phyloP scores from a whole-genome alignment of 2,888 invertebrate genomes.

The Rhingia rostrata region DNA sequence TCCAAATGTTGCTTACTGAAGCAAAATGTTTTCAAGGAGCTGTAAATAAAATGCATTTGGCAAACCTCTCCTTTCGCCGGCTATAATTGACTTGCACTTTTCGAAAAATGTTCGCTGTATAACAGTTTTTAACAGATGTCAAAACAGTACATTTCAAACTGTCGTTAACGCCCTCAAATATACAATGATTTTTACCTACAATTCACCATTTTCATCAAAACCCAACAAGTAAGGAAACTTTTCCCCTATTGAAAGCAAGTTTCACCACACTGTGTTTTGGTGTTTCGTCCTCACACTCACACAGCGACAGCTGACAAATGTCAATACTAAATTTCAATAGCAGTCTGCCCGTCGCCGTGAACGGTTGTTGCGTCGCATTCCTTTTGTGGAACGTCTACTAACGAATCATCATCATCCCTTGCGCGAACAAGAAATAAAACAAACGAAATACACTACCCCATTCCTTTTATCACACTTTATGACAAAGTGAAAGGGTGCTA shows the following conservation, averaged over 20 bases:
- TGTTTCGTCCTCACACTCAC: conserved; percentile 37
- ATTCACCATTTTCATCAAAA: conserved; percentile 32
- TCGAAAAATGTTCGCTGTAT: background rate
- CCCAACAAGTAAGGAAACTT: conserved; percentile 32
- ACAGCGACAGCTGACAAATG: background rate
- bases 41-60: too few species aligned
- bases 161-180: conserved; percentile 15
- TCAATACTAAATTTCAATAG: conserved; percentile 21
- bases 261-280: conserved; percentile 55
- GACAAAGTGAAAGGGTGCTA: background rate
- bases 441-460: background rate
- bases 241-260: background rate
- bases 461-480: too few species aligned
- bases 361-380: conserved; percentile 3
- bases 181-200: background rate
- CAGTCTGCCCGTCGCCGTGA: conserved; percentile 56
- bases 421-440: conserved; percentile 18
- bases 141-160: conserved; percentile 11
- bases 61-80: too few species aligned
- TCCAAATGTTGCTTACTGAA: too few species aligned
- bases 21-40: too few species aligned
- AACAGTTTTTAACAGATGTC: background rate
- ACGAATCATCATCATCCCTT: conserved; percentile 50
- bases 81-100: background rate
- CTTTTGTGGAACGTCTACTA: conserved; percentile 4